Base-by-base conservation (phyloP, 2,888 invertebrate species). In the Conistra vaccinii region DNA sequence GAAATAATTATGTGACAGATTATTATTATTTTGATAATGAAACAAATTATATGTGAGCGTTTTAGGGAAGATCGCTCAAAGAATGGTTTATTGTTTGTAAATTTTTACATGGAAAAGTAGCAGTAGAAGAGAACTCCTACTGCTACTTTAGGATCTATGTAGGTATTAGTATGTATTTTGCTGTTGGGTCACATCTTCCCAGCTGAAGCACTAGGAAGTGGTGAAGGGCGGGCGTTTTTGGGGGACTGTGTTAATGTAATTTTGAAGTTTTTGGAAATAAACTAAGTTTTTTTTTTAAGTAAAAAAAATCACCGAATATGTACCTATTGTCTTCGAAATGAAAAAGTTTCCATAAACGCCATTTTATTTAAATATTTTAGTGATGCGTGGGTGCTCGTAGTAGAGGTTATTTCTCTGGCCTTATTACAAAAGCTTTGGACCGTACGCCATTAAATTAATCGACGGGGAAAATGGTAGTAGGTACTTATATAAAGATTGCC, bases 341-440 rank as follows among this genome's bases (percentile, higher is more conserved):
- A n/a, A n/a, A n/a, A n/a, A n/a, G n/a, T n/a, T n/a, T n/a, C n/a
- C n/a, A n/a, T n/a, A n/a, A n/a, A n/a, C n/a, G n/a, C n/a, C n/a
- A n/a, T n/a, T 76, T 62, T 62, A 62, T 62, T 80, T 62, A 48
- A 80, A 76, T 80, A 76, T 68, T 60, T 78, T 62, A 62, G 62
- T 57, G 32, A 71, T 57, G 76, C 80, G 73, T 51, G 61, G 72
- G 42, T 72, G 73, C 42, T 32, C 10, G 3, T 42, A 10, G 39
- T 9, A 57, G 48, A 72, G 39, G 55, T 80, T 51, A 78, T 80
- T 70, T 55, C 39, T 70, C 42, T 67, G 10, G 55, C 7, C 55
- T 72, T 23, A 55, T 80, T 75, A 75, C 58, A 76, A 78, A 79
- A 60, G 29, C 72, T 66, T 53, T 69, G 65, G 70, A 86, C 77